Conservation (phyloP, 1,140 invertebrate genomes). For the Drosophila auraria region DNA sequence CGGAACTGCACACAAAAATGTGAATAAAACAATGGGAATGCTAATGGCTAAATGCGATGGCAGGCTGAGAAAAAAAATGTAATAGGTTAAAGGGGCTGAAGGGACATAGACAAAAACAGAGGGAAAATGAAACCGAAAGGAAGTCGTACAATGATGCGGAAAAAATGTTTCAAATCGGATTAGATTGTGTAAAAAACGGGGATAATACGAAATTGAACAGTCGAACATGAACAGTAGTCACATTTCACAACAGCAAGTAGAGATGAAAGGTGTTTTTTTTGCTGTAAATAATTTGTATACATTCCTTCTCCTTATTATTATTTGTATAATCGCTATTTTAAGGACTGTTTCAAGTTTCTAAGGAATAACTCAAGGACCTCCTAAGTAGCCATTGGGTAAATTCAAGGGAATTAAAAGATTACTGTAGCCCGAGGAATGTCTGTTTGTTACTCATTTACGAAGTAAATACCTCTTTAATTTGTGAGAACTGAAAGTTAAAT, state of each 20-base stretch:
- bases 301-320: neutral
- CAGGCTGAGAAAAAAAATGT: conserved; percentile 9
- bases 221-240: neutral
- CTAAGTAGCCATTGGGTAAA: conserved; percentile 14
- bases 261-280: neutral
- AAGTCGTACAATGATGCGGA: conserved; percentile 49
- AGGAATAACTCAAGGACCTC: neutral
- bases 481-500: conserved; percentile 9
- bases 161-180: conserved; percentile 37
- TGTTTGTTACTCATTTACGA: neutral
- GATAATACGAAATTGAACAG: too few species aligned
- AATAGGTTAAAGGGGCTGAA: neutral
- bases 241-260: neutral
- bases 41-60: conserved; percentile 37
- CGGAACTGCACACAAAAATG: conserved; percentile 33
- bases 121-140: conserved; percentile 23
- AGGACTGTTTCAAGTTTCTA: neutral
- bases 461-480: conserved; percentile 16
- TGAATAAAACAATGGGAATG: conserved; percentile 40
- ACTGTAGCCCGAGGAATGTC: neutral
- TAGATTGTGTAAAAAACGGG: neutral
- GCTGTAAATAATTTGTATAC: neutral
- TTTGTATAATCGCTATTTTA: neutral
- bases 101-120: conserved; percentile 20
- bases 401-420: conserved; percentile 4